Percentiles rank a stretch among this genome's conserved stretches.
phyloP scores from a whole-genome alignment of 2,888 invertebrate species.

The Beris chalybata region DNA sequence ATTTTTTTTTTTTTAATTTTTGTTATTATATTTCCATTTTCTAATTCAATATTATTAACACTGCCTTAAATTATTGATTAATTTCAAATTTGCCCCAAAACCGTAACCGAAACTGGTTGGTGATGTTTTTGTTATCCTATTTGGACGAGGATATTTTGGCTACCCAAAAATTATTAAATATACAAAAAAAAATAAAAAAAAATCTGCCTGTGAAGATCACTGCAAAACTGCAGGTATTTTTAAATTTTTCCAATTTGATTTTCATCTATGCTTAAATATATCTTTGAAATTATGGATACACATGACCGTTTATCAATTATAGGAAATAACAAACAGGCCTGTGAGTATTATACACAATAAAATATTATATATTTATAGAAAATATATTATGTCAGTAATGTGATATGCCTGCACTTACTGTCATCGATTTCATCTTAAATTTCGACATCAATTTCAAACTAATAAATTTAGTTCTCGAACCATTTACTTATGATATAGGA shows the following conservation, averaged over 20 bases:
- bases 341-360: constrained; percentile 19
- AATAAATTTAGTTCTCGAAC: no score
- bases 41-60: constrained; percentile 5
- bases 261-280: background rate
- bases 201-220: constrained; percentile 24
- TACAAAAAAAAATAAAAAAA: background rate
- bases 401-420: no score
- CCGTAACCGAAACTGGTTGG: constrained; percentile 11
- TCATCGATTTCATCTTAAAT: no score
- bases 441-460: no score
- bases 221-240: constrained; percentile 25
- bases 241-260: constrained; percentile 8
- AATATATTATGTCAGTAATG: no score
- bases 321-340: constrained; percentile 23
- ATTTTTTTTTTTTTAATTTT: no score
- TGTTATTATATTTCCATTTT: no score
- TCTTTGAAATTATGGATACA: constrained; percentile 10
- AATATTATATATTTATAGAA: no score
- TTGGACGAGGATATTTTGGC: constrained; percentile 18
- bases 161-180: constrained; percentile 2
- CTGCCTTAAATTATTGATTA: constrained; percentile 5
- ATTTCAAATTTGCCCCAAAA: constrained; percentile 6
- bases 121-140: constrained; percentile 17
- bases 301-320: constrained; percentile 12
- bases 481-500: no score